These are phyloP conservation scores for Leptothorax acervorum DNA, from an alignment of 2,888 invertebrate genomes.

Conservation along the genomic window DNA sequence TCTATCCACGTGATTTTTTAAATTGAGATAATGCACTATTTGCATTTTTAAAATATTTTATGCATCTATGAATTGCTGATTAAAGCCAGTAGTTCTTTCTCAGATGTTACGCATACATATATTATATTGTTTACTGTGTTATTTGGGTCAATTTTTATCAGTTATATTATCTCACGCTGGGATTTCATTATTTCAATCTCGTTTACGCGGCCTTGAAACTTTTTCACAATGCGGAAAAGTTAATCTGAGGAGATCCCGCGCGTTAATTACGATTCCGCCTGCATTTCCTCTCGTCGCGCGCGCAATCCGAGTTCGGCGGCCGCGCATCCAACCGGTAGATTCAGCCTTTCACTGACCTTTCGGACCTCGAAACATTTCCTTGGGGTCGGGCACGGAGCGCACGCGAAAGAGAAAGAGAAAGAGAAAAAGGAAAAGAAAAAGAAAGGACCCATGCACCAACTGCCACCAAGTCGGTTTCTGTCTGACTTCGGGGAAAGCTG, in stretches of 20 bases:
- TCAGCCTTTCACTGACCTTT: slow-evolving; percentile 82
- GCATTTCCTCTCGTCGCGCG: not conserved
- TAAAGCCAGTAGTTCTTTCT: not conserved
- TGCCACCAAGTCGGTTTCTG: slow-evolving; percentile 15
- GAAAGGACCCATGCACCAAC: slow-evolving; percentile 6
- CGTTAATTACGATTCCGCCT: slow-evolving; percentile 10
- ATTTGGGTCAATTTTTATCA: not conserved
- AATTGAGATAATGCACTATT: not conserved
- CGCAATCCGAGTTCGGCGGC: slow-evolving; percentile 34
- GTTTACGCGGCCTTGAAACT: slow-evolving; percentile 3
- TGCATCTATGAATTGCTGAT: not conserved
- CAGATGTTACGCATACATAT: not conserved
- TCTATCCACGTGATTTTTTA: not conserved
- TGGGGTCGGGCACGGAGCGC: slow-evolving; percentile 69
- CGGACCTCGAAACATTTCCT: slow-evolving; percentile 71
- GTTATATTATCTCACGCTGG: not conserved
- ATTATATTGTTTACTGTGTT: not conserved
- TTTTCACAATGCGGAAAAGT: slow-evolving; percentile 22
- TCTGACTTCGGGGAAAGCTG: slow-evolving; percentile 72
- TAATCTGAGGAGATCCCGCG: not conserved
- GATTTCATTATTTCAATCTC: not conserved
- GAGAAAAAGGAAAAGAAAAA: slow-evolving; percentile 33
- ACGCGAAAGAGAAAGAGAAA: slow-evolving; percentile 44
- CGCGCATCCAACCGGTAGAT: slow-evolving; percentile 62
- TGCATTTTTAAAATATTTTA: not conserved